phyloP scores from a whole-genome alignment of 1,140 invertebrate genomes.

The Bombus breviceps region DNA sequence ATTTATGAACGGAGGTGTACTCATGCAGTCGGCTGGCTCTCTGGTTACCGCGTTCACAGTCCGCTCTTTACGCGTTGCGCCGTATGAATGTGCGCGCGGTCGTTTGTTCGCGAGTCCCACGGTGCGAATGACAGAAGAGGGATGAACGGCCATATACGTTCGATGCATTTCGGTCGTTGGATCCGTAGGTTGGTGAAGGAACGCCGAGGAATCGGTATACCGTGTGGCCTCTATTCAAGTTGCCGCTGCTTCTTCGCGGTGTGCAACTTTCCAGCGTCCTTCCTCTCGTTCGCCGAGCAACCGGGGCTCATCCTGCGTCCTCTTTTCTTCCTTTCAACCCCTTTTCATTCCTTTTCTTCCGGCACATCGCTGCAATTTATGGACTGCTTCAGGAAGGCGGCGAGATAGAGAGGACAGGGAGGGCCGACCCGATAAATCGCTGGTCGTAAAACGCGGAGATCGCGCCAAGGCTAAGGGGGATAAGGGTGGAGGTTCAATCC shows the following conservation, averaged over 20 bases:
- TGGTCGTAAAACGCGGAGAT: conserved; percentile 70
- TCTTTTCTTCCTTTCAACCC: conserved; percentile 36
- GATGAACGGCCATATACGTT: conserved; percentile 31
- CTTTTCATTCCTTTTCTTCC: conserved; percentile 65
- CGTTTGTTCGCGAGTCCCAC: neutral
- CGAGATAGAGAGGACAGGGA: conserved; percentile 51
- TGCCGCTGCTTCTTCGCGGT: conserved; percentile 15
- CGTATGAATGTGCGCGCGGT: neutral
- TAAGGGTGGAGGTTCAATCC: conserved; percentile 22
- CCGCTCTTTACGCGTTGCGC: neutral
- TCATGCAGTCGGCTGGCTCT: conserved; percentile 7
- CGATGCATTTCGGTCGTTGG: conserved; percentile 57
- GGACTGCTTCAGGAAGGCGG: conserved; percentile 62
- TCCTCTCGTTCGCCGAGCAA: neutral
- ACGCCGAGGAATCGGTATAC: neutral
- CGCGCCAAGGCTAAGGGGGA: neutral
- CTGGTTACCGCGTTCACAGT: neutral
- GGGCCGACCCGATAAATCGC: conserved; percentile 71
- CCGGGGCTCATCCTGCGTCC: neutral
- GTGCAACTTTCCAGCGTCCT: conserved; percentile 3
- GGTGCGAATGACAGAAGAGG: conserved; percentile 66
- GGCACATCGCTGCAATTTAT: conserved; percentile 72
- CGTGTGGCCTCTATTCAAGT: conserved; percentile 44
- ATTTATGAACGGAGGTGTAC: neutral
- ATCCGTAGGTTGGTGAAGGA: conserved; percentile 47